phyloP scores from a whole-genome alignment of 2,113 vertebrate species.

The Pseudonaja textilis region DNA sequence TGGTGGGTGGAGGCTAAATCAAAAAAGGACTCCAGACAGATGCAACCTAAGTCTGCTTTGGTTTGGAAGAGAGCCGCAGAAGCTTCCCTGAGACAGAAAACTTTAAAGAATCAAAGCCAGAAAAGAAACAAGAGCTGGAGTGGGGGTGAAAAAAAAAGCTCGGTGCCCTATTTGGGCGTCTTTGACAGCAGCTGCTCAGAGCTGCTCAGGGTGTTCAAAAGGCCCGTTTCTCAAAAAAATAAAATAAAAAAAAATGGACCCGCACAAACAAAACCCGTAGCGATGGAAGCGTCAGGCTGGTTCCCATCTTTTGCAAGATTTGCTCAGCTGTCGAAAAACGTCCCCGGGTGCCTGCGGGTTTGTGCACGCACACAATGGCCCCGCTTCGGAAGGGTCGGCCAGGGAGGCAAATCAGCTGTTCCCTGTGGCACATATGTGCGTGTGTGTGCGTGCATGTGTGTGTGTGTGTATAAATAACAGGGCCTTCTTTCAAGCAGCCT shows the following conservation, averaged over 20 bases:
- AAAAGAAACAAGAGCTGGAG: not conserved
- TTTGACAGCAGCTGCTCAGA: not conserved
- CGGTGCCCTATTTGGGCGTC: not conserved
- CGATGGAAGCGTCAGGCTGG: not conserved
- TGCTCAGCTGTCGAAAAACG: not conserved
- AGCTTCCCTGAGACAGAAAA: slow-evolving; percentile 30
- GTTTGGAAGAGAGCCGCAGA: slow-evolving; percentile 38
- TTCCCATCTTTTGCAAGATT: not conserved
- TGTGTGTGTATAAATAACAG: not conserved
- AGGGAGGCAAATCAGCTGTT: not conserved
- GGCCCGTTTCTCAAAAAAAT: not conserved
- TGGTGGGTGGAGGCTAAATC: slow-evolving; percentile 9
- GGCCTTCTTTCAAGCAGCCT: not conserved
- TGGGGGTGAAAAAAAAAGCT: not conserved
- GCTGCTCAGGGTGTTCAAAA: not conserved
- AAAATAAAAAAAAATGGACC: not conserved
- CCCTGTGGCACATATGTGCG: not conserved
- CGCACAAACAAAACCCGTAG: not conserved
- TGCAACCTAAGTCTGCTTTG: slow-evolving; percentile 36
- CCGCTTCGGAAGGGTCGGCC: not conserved
- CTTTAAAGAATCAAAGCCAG: slow-evolving; percentile 35
- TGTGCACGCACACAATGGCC: not conserved
- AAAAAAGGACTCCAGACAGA: not conserved
- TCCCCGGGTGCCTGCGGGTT: not conserved
- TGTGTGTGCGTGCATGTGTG: not conserved